phyloP scores from a whole-genome alignment of 2,888 invertebrate species.

The Seira ritae region DNA sequence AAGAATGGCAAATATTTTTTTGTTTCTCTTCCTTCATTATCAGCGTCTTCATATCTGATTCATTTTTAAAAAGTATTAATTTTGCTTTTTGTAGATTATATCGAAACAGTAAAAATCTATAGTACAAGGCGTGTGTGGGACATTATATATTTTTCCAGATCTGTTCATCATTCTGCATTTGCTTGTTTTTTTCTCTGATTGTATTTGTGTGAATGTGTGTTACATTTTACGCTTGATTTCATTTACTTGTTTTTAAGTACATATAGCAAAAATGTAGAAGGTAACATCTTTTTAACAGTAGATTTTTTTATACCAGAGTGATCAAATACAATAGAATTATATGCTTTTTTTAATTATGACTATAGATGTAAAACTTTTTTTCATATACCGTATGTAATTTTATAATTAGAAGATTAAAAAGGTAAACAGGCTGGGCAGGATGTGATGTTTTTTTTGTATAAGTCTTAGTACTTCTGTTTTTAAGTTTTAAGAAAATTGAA shows the following conservation, averaged over 20 bases:
- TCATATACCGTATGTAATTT: too few species aligned
- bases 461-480: conserved; percentile 54
- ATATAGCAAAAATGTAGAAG: background rate
- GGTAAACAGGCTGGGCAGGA: conserved; percentile 66
- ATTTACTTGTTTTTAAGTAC: background rate
- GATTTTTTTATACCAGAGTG: background rate
- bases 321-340: background rate
- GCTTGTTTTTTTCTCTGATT: conserved; percentile 7
- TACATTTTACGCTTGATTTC: background rate
- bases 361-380: background rate
- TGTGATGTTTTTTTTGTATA: conserved; percentile 61
- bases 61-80: conserved; percentile 63
- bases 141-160: conserved; percentile 26
- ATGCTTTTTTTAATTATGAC: background rate
- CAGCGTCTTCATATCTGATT: conserved; percentile 62
- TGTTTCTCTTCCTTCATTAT: background rate
- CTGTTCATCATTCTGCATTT: background rate
- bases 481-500: background rate
- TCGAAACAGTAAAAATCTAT: conserved; percentile 46
- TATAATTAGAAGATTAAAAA: conserved; percentile 41
- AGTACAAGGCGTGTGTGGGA: conserved; percentile 58
- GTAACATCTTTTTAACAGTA: background rate
- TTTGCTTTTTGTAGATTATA: conserved; percentile 58
- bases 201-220: background rate
- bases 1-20: background rate